These are phyloP conservation scores for Listronotus bonariensis DNA, from an alignment of 1,140 invertebrate species.

Conservation along the genomic window DNA sequence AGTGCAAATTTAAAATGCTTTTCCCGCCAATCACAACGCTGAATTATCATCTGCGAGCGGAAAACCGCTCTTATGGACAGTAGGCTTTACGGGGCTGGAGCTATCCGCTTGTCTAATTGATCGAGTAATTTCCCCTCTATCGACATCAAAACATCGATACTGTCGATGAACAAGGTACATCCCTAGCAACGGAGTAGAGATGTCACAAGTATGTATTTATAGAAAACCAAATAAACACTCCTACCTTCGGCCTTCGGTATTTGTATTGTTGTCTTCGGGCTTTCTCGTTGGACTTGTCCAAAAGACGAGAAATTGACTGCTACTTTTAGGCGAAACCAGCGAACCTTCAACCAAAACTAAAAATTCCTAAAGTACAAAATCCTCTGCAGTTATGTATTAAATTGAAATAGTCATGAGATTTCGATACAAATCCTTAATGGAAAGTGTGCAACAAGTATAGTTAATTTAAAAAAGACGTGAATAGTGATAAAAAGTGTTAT, in stretches of 20 bases:
- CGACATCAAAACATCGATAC: too few species aligned
- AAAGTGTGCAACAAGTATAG: constrained; percentile 9
- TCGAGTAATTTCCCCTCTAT: too few species aligned
- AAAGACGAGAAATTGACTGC: constrained; percentile 11
- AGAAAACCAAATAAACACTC: constrained; percentile 9
- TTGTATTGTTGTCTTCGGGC: constrained; percentile 6
- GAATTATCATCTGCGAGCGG: too few species aligned
- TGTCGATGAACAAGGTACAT: too few species aligned
- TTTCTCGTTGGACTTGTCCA: constrained; percentile 6
- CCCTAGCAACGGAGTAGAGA: too few species aligned
- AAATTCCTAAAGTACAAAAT: constrained; percentile 20
- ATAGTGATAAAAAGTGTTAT: not conserved
- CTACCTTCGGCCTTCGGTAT: not conserved
- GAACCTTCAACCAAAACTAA: constrained; percentile 19
- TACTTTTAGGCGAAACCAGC: not conserved
- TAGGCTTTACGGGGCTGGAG: too few species aligned
- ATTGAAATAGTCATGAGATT: not conserved
- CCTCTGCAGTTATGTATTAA: constrained; percentile 11
- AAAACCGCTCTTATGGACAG: too few species aligned
- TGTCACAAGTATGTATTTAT: not conserved
- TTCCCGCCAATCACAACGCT: too few species aligned
- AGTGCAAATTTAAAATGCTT: too few species aligned
- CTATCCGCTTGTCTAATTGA: too few species aligned
- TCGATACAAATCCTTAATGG: not conserved
- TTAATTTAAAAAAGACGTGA: constrained; percentile 12